These are phyloP conservation scores for Spea bombifrons DNA, from an alignment of 2,113 vertebrate genomes.

Conservation along the genomic window DNA sequence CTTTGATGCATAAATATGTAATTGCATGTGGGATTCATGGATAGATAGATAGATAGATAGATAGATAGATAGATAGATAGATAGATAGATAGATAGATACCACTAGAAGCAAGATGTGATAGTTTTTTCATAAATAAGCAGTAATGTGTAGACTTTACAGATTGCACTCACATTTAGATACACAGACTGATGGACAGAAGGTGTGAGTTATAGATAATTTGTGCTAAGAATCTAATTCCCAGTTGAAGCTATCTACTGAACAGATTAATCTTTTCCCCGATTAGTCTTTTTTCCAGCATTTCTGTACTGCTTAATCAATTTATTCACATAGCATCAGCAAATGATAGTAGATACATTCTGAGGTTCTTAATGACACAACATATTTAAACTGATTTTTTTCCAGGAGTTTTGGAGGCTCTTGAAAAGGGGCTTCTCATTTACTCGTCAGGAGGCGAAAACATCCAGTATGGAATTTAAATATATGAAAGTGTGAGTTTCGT, in stretches of 20 bases:
- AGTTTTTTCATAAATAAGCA: too few species aligned
- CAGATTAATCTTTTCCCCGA: neutral
- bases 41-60: too few species aligned
- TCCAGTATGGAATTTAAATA: too few species aligned
- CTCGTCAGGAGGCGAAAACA: too few species aligned
- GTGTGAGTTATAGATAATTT: neutral
- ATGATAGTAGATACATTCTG: neutral
- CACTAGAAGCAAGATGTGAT: neutral
- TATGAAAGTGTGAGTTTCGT: too few species aligned
- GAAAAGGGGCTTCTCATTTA: too few species aligned
- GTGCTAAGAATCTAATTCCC: neutral
- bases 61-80: neutral
- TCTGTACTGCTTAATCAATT: constrained; percentile 4
- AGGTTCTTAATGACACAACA: too few species aligned
- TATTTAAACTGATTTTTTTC: too few species aligned
- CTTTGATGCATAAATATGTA: too few species aligned
- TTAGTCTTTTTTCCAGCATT: neutral
- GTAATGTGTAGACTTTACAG: neutral
- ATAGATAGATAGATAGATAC: neutral
- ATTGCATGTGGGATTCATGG: too few species aligned
- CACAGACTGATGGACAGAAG: neutral
- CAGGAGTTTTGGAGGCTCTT: too few species aligned
- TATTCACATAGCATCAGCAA: neutral
- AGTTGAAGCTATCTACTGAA: neutral
- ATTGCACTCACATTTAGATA: neutral